These are phyloP conservation scores for Melanotaenia maccullochi DNA, from an alignment of 2,797 vertebrate genomes.

Conservation along the genomic window DNA sequence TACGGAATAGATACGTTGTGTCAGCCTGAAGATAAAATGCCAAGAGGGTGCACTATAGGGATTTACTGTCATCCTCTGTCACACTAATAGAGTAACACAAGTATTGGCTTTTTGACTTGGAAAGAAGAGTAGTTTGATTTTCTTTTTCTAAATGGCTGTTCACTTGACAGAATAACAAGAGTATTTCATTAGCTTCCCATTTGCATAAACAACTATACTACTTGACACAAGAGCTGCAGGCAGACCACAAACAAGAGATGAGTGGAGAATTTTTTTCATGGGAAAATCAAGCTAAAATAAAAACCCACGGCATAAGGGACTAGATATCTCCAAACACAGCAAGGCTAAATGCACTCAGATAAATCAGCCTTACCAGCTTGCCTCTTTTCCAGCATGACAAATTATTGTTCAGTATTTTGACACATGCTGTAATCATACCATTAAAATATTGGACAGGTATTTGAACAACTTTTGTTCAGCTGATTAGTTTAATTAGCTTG, in stretches of 20 bases:
- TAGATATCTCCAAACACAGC: constrained; percentile 43
- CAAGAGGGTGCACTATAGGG: constrained; percentile 60
- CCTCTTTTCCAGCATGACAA: constrained; percentile 22
- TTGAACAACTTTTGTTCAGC: constrained; percentile 4
- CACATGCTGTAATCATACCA: constrained; percentile 8
- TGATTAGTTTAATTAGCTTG: neutral
- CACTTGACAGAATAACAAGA: constrained; percentile 39
- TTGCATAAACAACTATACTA: constrained; percentile 46
- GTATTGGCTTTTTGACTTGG: constrained; percentile 53
- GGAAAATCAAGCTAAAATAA: constrained; percentile 61
- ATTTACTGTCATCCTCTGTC: constrained; percentile 67
- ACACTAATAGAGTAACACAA: constrained; percentile 58
- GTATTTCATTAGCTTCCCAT: constrained; percentile 50
- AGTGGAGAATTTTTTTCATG: constrained; percentile 50
- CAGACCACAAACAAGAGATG: constrained; percentile 42
- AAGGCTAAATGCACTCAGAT: constrained; percentile 38
- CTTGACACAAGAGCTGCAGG: constrained; percentile 46
- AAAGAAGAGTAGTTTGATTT: constrained; percentile 32
- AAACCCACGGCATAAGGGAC: constrained; percentile 36
- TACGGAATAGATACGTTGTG: constrained; percentile 57
- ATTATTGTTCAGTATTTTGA: constrained; percentile 33
- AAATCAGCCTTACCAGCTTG: constrained; percentile 14
- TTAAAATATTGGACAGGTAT: constrained; percentile 2
- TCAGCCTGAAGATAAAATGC: constrained; percentile 69
- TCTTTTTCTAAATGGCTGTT: constrained; percentile 20